Evolutionary conservation across 2,113 vertebrate species (phyloP).

Genomic region (human): DNA sequence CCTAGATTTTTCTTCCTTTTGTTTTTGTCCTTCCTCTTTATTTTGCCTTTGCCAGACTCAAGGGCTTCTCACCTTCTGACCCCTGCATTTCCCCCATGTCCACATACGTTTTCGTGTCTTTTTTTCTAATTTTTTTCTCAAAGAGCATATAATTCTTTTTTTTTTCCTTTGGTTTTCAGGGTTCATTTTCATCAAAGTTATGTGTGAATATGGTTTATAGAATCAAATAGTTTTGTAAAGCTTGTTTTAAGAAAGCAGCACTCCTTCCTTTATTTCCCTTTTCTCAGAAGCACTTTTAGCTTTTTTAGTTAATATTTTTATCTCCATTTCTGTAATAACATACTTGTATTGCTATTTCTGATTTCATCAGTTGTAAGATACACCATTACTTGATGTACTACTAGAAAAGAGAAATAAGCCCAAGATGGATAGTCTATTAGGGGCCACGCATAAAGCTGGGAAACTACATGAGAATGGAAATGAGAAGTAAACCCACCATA

Average conservation of each 20-base stretch:
- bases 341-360: slow-evolving; percentile 1
- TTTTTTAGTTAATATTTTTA: not conserved
- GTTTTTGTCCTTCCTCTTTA: slow-evolving; percentile 14
- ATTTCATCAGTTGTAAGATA: not conserved
- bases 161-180: not conserved
- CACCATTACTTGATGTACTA: not conserved
- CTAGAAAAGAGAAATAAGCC: not conserved
- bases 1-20: slow-evolving; percentile 18
- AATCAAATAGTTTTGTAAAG: not conserved
- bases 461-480: not conserved
- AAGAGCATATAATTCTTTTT: not conserved
- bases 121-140: not conserved
- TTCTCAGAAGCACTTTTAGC: not conserved
- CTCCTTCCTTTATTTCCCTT: not conserved
- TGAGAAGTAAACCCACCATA: not conserved
- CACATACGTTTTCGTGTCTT: not conserved
- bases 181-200: slow-evolving; percentile 25
- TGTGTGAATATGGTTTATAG: not conserved
- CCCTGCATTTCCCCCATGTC: not conserved
- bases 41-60: not conserved
- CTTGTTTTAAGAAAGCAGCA: not conserved
- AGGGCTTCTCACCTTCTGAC: not conserved
- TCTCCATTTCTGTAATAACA: not conserved
- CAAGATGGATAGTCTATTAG: not conserved
- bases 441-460: not conserved